Evolutionary conservation across 1,140 invertebrate genomes (phyloP).

Genomic region (Drosophila sechellia): DNA sequence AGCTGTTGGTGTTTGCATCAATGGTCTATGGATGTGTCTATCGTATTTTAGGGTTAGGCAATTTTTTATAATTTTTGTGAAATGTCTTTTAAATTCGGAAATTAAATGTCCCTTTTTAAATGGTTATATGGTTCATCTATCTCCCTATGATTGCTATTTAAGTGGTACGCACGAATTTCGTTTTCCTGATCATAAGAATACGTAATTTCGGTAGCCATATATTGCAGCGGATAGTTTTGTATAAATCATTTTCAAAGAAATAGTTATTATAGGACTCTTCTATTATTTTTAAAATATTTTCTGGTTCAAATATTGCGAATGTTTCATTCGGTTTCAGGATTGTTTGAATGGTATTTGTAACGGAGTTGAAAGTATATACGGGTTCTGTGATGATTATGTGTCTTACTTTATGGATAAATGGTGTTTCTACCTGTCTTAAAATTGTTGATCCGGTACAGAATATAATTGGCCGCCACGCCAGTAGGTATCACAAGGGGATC

Average conservation of each 20-base stretch:
- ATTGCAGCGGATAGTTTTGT: too few relatives aligned
- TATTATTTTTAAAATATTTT: not conserved
- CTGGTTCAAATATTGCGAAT: not conserved
- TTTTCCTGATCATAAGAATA: too few relatives aligned
- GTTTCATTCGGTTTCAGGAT: not conserved
- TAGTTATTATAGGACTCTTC: not conserved
- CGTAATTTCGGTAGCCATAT: too few relatives aligned
- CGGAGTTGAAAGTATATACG: conserved; percentile 12
- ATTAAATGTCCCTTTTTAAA: conserved; percentile 14
- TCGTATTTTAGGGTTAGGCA: too few relatives aligned
- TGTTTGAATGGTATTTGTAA: conserved; percentile 2
- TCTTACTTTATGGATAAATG: too few relatives aligned
- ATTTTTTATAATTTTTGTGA: conserved; percentile 3
- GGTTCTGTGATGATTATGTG: conserved; percentile 9
- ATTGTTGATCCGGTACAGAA: not conserved
- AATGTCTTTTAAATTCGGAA: too few relatives aligned
- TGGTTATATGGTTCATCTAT: conserved; percentile 15
- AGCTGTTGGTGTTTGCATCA: too few relatives aligned
- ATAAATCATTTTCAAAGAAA: not conserved
- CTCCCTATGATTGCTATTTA: conserved; percentile 21
- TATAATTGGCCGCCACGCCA: too few relatives aligned
- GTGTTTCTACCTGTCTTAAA: conserved; percentile 9
- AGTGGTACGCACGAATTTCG: not conserved
- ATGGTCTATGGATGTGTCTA: too few relatives aligned
- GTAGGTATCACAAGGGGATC: too few relatives aligned